These are phyloP conservation scores for Butorides virescens DNA, from an alignment of 2,113 vertebrate genomes.

Conservation along the genomic window DNA sequence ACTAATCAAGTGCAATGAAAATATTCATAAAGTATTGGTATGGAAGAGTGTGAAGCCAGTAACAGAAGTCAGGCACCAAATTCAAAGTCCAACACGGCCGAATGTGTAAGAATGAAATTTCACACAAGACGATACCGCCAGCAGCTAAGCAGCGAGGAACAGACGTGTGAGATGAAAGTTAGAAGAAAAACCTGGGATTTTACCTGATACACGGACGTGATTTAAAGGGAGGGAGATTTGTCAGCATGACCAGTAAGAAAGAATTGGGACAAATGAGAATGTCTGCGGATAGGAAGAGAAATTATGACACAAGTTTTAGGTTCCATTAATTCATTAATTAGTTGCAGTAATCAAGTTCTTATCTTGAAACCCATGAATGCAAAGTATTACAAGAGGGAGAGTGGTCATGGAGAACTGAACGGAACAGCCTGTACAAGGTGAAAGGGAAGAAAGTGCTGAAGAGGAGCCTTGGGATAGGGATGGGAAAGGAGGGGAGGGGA, in stretches of 20 bases:
- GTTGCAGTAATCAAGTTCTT: background rate
- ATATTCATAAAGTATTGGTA: background rate
- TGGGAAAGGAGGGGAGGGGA: background rate
- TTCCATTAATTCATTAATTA: background rate
- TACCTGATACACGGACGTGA: background rate
- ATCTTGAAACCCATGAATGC: background rate
- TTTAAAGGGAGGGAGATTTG: background rate
- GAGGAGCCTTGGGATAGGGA: background rate
- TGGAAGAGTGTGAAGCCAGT: background rate
- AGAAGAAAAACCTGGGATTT: background rate
- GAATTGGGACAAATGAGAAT: background rate
- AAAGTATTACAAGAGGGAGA: background rate
- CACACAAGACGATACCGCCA: background rate
- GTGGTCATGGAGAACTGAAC: background rate
- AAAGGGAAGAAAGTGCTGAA: background rate
- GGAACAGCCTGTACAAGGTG: background rate
- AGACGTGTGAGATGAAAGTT: background rate
- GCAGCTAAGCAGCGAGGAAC: background rate
- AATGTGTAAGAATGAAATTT: background rate
- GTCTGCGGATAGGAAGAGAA: background rate
- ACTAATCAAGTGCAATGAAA: background rate
- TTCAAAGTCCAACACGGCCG: background rate
- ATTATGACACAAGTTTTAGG: background rate
- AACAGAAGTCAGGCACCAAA: background rate
- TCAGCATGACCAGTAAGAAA: background rate